These are phyloP conservation scores for Reticulitermes lucifugus DNA, from an alignment of 2,888 invertebrate genomes.

Conservation along the genomic window DNA sequence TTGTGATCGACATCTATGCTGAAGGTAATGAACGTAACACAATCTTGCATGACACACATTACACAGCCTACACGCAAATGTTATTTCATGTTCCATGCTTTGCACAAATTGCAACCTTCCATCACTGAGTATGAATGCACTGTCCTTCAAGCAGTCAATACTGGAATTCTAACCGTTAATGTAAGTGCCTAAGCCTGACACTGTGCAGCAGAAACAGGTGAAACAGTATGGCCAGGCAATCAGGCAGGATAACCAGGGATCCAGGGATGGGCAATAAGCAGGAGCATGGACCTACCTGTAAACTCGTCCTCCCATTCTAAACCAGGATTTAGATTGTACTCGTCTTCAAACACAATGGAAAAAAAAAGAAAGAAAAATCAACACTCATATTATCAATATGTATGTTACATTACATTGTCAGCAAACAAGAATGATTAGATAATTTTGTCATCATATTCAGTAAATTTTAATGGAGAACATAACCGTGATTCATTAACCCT, in stretches of 20 bases:
- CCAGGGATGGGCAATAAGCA: slow-evolving; percentile 21
- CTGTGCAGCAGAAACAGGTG: background rate
- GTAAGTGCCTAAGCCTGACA: background rate
- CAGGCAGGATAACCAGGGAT: slow-evolving; percentile 19
- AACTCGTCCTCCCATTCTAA: slow-evolving; percentile 99
- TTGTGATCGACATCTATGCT: too few species aligned
- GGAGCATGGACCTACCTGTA: slow-evolving; percentile 87
- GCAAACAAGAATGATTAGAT: slow-evolving; percentile 10
- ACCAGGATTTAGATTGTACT: slow-evolving; percentile 99
- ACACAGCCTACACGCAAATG: too few species aligned
- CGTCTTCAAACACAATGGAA: slow-evolving; percentile 82
- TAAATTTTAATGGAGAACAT: background rate
- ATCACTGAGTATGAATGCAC: background rate
- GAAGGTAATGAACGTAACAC: too few species aligned
- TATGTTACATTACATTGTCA: slow-evolving; percentile 5
- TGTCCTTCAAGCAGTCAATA: slow-evolving; percentile 24
- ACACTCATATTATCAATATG: slow-evolving; percentile 52
- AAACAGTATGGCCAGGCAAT: background rate
- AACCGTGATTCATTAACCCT: background rate
- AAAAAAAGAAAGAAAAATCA: slow-evolving; percentile 66
- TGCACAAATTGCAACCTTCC: background rate
- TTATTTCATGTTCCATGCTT: background rate
- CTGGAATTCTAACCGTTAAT: background rate
- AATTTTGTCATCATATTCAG: background rate
- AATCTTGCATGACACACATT: too few species aligned